Evolutionary conservation across 1,140 invertebrate species (phyloP).

Genomic region (Eupristina koningsbergeri): DNA sequence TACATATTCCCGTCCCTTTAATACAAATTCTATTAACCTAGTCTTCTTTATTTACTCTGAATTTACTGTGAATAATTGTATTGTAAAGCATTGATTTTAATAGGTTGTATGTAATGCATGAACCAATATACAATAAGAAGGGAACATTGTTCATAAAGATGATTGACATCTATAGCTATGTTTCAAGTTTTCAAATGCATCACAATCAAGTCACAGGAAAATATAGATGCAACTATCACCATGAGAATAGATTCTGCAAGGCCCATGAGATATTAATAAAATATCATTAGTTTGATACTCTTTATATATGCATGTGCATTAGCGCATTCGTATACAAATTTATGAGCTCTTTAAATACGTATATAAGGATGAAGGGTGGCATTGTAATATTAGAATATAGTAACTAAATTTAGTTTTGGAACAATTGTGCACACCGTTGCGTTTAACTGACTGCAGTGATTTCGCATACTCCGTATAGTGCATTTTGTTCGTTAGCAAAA

Average conservation of each 20-base stretch:
- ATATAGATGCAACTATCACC: not conserved
- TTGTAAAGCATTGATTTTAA: too few relatives aligned
- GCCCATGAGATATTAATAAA: not conserved
- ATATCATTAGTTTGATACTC: not conserved
- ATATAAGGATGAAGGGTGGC: not conserved
- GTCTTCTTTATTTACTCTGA: too few relatives aligned
- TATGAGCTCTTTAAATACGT: not conserved
- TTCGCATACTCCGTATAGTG: not conserved
- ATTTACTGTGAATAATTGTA: too few relatives aligned
- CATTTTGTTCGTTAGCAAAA: constrained; percentile 19
- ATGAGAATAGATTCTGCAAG: not conserved
- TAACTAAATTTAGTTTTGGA: constrained; percentile 25
- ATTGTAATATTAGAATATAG: constrained; percentile 19
- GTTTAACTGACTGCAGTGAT: not conserved
- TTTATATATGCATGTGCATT: not conserved
- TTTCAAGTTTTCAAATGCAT: too few relatives aligned
- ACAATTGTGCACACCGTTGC: constrained; percentile 15
- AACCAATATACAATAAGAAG: too few relatives aligned
- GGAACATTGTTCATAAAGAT: too few relatives aligned
- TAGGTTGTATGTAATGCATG: too few relatives aligned
- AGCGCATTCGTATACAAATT: constrained; percentile 8
- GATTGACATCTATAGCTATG: too few relatives aligned
- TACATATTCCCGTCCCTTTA: too few relatives aligned
- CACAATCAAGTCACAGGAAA: not conserved
- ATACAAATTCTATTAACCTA: too few relatives aligned